A percentile compares a stretch with the other conserved stretches of the same genome.
These are phyloP conservation scores for Biston betularia DNA, from an alignment of 2,888 invertebrate genomes.

Conservation along the genomic window DNA sequence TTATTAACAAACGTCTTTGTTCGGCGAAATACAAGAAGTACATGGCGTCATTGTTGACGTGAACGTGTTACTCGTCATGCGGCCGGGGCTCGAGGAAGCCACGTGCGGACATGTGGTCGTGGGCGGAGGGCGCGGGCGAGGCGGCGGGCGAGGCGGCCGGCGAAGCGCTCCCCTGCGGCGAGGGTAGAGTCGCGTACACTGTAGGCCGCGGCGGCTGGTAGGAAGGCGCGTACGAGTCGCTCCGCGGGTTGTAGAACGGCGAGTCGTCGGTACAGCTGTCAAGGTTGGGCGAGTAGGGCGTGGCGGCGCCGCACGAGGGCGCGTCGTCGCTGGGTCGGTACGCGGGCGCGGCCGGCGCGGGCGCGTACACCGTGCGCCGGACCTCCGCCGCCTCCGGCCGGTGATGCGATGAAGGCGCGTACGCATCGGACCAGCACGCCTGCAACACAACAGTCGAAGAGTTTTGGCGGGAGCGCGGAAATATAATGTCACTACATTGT, in stretches of 20 bases:
- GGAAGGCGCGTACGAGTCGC: constrained; percentile 82
- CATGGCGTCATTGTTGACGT: no score
- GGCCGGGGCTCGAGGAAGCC: constrained; percentile 63
- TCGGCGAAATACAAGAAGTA: no score
- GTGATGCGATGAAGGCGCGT: constrained; percentile 88
- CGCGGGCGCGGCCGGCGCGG: constrained; percentile 78
- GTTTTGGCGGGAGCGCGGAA: no score
- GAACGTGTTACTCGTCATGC: constrained; percentile 59
- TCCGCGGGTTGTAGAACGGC: constrained; percentile 83
- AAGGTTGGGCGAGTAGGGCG: constrained; percentile 81
- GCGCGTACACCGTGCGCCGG: constrained; percentile 82
- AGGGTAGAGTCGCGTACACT: constrained; percentile 81
- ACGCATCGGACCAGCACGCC: constrained; percentile 88
- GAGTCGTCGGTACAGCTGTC: constrained; percentile 80
- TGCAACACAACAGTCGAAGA: neutral
- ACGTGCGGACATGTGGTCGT: constrained; percentile 62
- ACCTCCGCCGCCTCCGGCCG: constrained; percentile 85
- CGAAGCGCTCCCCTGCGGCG: constrained; percentile 75
- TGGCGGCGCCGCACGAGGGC: constrained; percentile 82
- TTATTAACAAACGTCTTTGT: no score
- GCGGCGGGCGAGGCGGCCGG: constrained; percentile 75
- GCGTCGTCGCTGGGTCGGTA: constrained; percentile 83
- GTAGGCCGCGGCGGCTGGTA: constrained; percentile 82
- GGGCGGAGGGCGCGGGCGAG: constrained; percentile 67
- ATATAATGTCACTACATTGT: no score